Conservation (phyloP, 2,113 vertebrate genomes). For the Mustelus asterias region DNA sequence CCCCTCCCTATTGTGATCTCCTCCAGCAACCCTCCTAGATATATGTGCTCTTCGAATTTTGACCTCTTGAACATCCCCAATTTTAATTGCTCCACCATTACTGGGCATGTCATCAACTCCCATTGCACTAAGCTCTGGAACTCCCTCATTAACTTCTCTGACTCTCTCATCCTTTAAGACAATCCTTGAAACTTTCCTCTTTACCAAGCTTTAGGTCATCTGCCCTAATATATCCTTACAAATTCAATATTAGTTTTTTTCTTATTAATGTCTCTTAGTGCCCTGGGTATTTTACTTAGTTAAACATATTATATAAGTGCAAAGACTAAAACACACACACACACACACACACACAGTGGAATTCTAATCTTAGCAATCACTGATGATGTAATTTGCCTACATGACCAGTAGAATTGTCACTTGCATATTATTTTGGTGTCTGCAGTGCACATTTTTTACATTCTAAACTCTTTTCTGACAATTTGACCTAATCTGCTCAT, state of each 20-base stretch:
- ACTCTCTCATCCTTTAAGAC: not conserved
- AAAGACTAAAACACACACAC: no score
- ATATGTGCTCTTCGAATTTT: not conserved
- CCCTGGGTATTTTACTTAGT: not conserved
- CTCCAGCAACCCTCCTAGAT: not conserved
- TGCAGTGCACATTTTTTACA: not conserved
- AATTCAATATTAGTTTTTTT: not conserved
- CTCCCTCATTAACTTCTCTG: not conserved
- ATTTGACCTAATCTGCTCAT: not conserved
- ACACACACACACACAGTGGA: not conserved
- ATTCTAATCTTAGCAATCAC: not conserved
- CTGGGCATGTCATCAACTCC: not conserved
- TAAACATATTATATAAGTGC: not conserved
- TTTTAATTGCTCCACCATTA: not conserved
- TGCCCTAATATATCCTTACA: not conserved
- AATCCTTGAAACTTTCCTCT: not conserved
- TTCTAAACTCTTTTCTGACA: not conserved
- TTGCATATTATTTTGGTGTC: not conserved
- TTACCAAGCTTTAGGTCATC: not conserved
- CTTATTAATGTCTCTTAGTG: not conserved
- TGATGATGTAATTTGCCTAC: not conserved
- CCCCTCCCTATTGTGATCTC: not conserved
- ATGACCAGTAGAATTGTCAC: not conserved
- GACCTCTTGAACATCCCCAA: not conserved
- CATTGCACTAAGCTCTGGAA: not conserved